Conservation (phyloP, 1,140 invertebrate species). For the Rhynchophorus ferrugineus region DNA sequence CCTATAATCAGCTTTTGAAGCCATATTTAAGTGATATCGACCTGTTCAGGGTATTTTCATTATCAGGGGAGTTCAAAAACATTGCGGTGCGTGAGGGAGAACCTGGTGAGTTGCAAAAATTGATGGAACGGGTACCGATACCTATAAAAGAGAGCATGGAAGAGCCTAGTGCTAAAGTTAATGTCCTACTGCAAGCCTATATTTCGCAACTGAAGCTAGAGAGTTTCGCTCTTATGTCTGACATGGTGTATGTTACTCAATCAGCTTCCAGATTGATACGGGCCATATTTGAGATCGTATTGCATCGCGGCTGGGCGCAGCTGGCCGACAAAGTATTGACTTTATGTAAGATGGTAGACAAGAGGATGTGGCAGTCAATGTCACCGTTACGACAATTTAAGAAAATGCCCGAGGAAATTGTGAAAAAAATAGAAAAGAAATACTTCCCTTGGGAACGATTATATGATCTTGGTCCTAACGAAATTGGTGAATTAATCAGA, state of each 20-base stretch:
- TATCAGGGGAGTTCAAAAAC: slow-evolving; percentile 91
- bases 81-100: slow-evolving; percentile 96
- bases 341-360: slow-evolving; percentile 98
- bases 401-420: slow-evolving; percentile 96
- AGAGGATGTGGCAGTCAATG: slow-evolving; percentile 99
- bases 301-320: slow-evolving; percentile 91
- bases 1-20: slow-evolving; percentile 95
- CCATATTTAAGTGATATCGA: slow-evolving; percentile 97
- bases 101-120: slow-evolving; percentile 92
- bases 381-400: slow-evolving; percentile 95
- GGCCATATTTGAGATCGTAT: slow-evolving; percentile 95
- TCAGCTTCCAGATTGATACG: slow-evolving; percentile 91
- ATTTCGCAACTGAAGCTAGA: slow-evolving; percentile 98
- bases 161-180: slow-evolving; percentile 96
- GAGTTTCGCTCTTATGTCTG: slow-evolving; percentile 96
- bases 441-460: slow-evolving; percentile 89
- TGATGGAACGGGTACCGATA: slow-evolving; percentile 96
- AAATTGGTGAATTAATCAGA: slow-evolving; percentile 94
- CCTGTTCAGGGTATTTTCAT: slow-evolving; percentile 95
- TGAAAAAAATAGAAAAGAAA: slow-evolving; percentile 98
- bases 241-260: slow-evolving; percentile 99
- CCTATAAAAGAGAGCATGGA: slow-evolving; percentile 99
- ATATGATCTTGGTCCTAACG: slow-evolving; percentile 93
- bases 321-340: slow-evolving; percentile 92
- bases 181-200: slow-evolving; percentile 93